Evolutionary conservation across 2,888 invertebrate genomes (phyloP).

Genomic region (Melieria picta): DNA sequence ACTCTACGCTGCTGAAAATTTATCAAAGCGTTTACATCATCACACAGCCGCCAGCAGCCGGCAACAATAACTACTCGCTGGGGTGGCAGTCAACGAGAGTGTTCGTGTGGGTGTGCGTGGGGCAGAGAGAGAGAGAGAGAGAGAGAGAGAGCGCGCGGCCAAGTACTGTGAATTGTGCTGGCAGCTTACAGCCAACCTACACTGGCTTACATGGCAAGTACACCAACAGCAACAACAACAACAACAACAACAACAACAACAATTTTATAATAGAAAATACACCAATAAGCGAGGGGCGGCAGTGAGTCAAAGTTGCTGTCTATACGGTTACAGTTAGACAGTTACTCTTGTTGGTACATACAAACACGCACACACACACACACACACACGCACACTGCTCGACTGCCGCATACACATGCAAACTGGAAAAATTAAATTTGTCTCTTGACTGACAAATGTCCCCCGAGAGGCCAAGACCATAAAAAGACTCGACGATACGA

Average conservation of each 20-base stretch:
- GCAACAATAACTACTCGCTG: no score
- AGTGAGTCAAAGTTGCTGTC: constrained; percentile 24
- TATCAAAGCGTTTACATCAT: constrained; percentile 21
- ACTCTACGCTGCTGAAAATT: not conserved
- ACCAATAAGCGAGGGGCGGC: not conserved
- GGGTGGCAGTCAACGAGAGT: no score
- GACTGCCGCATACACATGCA: constrained; percentile 23
- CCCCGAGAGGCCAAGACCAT: constrained; percentile 60
- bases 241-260: constrained; percentile 17
- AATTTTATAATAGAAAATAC: not conserved
- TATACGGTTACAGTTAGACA: constrained; percentile 14
- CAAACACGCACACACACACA: no score
- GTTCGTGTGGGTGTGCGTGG: constrained; percentile 1
- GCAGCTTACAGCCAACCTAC: no score
- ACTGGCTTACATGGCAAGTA: not conserved
- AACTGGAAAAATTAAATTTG: constrained; percentile 59
- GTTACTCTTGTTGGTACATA: not conserved
- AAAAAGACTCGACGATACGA: constrained; percentile 62
- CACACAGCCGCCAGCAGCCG: no score
- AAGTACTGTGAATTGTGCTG: no score
- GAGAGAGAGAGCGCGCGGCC: not conserved
- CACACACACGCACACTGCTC: no score
- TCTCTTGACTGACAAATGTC: constrained; percentile 64
- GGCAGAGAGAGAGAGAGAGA: not conserved
- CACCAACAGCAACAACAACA: not conserved